phyloP scores from a whole-genome alignment of 2,888 invertebrate genomes.

The Volucella bombylans region DNA sequence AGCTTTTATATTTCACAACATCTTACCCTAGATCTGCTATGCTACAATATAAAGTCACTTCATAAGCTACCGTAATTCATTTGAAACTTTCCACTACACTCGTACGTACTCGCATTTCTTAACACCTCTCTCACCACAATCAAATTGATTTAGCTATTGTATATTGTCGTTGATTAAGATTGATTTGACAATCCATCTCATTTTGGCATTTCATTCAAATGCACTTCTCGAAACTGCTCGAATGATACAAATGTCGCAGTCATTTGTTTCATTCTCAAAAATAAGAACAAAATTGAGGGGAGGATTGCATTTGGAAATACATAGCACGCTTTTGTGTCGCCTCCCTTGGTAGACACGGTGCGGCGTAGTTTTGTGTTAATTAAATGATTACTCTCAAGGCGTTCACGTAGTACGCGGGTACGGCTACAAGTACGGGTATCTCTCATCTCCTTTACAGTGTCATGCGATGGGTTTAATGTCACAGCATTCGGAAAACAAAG shows the following conservation, averaged over 20 bases:
- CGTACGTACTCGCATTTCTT: too few species aligned
- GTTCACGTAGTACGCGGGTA: conserved; percentile 23
- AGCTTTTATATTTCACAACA: too few species aligned
- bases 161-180: conserved; percentile 61
- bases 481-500: neutral
- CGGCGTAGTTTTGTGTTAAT: conserved; percentile 61
- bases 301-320: too few species aligned
- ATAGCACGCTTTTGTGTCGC: too few species aligned
- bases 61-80: too few species aligned
- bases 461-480: conserved; percentile 28
- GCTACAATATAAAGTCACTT: too few species aligned
- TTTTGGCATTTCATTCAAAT: conserved; percentile 71
- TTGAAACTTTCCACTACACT: too few species aligned
- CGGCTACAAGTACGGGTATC: too few species aligned
- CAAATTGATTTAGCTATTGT: too few species aligned
- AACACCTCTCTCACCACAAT: too few species aligned
- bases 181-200: conserved; percentile 72
- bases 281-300: neutral
- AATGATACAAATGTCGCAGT: neutral
- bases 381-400: conserved; percentile 66
- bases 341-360: too few species aligned
- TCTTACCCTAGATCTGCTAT: too few species aligned
- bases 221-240: conserved; percentile 32
- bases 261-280: conserved; percentile 44
- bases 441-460: conserved; percentile 29